A percentile compares a stretch with the other conserved stretches of the same genome.
Evolutionary conservation across 2,797 vertebrate species (phyloP).

Genomic region (Smutsia gigantea): DNA sequence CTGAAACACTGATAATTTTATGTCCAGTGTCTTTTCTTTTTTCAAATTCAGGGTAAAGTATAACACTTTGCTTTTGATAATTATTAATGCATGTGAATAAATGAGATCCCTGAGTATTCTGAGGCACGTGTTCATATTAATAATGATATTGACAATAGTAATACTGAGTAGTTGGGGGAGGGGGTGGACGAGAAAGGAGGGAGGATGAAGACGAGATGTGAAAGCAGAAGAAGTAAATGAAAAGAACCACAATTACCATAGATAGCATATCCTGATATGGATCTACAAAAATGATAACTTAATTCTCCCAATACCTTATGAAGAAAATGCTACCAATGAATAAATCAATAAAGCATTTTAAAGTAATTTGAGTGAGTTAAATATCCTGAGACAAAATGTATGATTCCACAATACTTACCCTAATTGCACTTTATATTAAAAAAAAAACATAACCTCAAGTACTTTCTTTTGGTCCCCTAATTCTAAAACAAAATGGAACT

Average conservation of each 20-base stretch:
- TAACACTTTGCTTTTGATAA: neutral
- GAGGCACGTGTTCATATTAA: neutral
- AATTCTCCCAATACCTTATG: neutral
- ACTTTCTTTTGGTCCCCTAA: neutral
- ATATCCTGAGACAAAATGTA: neutral
- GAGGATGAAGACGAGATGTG: neutral
- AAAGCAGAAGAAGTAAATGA: neutral
- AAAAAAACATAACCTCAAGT: neutral
- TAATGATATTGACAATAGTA: neutral
- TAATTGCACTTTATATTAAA: neutral
- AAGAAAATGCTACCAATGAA: neutral
- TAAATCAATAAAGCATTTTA: neutral
- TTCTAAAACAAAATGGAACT: neutral
- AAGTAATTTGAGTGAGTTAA: neutral
- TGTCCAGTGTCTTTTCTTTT: neutral
- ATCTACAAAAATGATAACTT: neutral
- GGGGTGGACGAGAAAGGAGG: neutral
- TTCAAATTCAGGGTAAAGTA: neutral
- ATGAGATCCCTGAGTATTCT: neutral
- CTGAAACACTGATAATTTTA: neutral
- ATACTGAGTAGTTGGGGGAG: neutral
- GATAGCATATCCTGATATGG: too few relatives aligned
- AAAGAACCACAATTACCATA: neutral
- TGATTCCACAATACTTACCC: neutral
- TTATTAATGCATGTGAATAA: neutral